Base-by-base conservation (phyloP, 2,797 vertebrate species). In the Pseudochirops cupreus region DNA sequence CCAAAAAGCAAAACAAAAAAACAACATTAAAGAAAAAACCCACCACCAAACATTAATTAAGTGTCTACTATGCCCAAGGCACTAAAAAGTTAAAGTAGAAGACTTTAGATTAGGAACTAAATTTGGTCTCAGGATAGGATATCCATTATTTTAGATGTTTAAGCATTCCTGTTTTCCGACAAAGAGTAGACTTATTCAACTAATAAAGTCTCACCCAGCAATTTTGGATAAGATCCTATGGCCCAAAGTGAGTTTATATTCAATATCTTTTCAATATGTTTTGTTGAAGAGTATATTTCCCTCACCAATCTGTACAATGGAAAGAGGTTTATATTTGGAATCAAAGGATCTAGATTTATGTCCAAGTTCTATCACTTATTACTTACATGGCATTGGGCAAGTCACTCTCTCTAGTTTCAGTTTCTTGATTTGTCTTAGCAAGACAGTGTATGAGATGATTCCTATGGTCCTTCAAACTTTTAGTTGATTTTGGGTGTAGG, bases 231-330 rank as follows among this genome's bases (percentile, higher is more conserved):
- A 21, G 95, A 59, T 52, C n/a, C 10, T 74, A 11, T n/a, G 16
- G 29, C 12, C 31, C 3, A 62, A 62, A 31, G 29, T 14, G 24
- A 96, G 26, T 58, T 90, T 53, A 9, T 46, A 50, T 14, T 74
- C 91, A 53, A 56, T 93, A 90, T 52, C 89, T 56, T 67, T 28
- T 50, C 91, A 29, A 56, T 89, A 11, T 93, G 29, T 94, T 93
- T 94, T 74, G 39, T 50, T 67, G 52, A 62, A 1, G 4, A 9
- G 14, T 39, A 52, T 0, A 56, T 3, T 3, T 93, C 93, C 18
- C 56, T 93, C 91, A 31, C 12, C 21, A 90, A 13, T 93, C 74
- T 92, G 7, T 58, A 58, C 26, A 58, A 58, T 9, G 57, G 57
- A 59, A 59, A 59, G 58, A 59, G 29, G 29, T 3, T 31, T 31